Evolutionary conservation across 2,888 invertebrate species (phyloP).

Genomic region (Portevinia maculata): DNA sequence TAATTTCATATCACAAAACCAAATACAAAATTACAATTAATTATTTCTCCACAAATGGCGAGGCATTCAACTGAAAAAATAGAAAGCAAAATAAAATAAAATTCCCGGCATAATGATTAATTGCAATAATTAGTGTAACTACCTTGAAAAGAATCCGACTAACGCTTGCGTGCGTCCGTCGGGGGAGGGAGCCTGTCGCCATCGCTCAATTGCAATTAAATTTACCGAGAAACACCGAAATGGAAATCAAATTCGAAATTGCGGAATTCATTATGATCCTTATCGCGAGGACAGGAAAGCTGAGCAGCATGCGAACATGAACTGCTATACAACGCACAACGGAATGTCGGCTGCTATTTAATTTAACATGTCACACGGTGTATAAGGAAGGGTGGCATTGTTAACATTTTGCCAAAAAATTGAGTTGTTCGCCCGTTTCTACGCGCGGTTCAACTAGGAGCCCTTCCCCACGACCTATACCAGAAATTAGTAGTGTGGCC

Average conservation of each 20-base stretch:
- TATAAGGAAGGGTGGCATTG: constrained; percentile 60
- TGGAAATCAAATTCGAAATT: constrained; percentile 69
- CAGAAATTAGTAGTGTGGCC: constrained; percentile 7
- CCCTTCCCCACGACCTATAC: constrained; percentile 2
- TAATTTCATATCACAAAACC: constrained; percentile 44
- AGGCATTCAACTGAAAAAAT: constrained; percentile 6
- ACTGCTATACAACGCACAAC: constrained; percentile 8
- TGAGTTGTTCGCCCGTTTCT: constrained; percentile 13
- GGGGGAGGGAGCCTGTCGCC: constrained; percentile 1
- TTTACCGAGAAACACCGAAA: constrained; percentile 49
- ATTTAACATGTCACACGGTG: constrained; percentile 70
- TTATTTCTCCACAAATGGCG: constrained; percentile 40
- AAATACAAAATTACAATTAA: constrained; percentile 58
- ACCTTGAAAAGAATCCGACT: constrained; percentile 66
- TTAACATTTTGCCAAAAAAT: constrained; percentile 55
- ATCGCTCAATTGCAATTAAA: constrained; percentile 60
- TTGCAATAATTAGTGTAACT: constrained; percentile 72
- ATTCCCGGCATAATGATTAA: constrained; percentile 52
- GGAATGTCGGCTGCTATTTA: constrained; percentile 54
- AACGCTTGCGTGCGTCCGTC: constrained; percentile 49
- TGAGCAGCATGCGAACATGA: constrained; percentile 54
- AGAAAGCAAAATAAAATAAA: constrained; percentile 10
- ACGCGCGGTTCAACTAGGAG: constrained; percentile 6
- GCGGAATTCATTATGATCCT: constrained; percentile 69
- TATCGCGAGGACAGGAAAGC: constrained; percentile 51